A percentile compares a stretch with the other conserved stretches of the same genome.
phyloP scores from a whole-genome alignment of 2,113 vertebrate species.

The Leptobrachium ailaonicum region DNA sequence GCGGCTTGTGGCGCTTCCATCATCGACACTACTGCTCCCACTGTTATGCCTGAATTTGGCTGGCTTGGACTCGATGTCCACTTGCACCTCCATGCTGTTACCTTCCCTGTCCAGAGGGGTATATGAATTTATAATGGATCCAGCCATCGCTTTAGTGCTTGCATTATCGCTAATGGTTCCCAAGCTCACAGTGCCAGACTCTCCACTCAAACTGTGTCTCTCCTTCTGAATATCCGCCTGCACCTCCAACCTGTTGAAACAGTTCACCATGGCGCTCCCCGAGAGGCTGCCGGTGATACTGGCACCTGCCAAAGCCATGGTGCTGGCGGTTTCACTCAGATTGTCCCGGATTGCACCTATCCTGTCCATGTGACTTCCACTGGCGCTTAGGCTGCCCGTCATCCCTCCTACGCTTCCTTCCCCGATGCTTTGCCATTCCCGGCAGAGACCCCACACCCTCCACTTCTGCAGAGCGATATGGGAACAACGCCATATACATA shows the following conservation, averaged over 20 bases:
- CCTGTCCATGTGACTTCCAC: constrained; percentile 95
- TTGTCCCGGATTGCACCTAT: constrained; percentile 92
- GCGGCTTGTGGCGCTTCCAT: constrained; percentile 67
- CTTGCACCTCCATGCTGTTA: constrained; percentile 94
- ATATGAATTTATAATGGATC: constrained; percentile 94
- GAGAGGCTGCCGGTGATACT: constrained; percentile 95
- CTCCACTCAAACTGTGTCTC: constrained; percentile 92
- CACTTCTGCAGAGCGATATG: constrained; percentile 95
- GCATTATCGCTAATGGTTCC: constrained; percentile 94
- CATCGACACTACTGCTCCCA: constrained; percentile 85
- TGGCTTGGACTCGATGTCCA: constrained; percentile 93
- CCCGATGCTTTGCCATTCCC: constrained; percentile 95
- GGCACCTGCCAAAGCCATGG: constrained; percentile 91
- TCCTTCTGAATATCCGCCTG: constrained; percentile 97
- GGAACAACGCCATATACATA: constrained; percentile 98
- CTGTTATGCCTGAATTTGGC: constrained; percentile 88
- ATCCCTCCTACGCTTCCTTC: constrained; percentile 93
- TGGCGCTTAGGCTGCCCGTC: constrained; percentile 92
- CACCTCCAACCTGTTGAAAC: constrained; percentile 94
- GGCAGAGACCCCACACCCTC: constrained; percentile 93
- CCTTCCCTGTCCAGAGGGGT: constrained; percentile 92
- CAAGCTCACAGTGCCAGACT: constrained; percentile 93
- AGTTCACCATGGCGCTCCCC: constrained; percentile 90
- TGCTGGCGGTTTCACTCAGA: constrained; percentile 93
- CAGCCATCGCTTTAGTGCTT: constrained; percentile 98